Percentiles rank a stretch among this genome's conserved stretches.
These are phyloP conservation scores for Phylloscopus trochiloides DNA, from an alignment of 2,113 vertebrate genomes.

Conservation along the genomic window DNA sequence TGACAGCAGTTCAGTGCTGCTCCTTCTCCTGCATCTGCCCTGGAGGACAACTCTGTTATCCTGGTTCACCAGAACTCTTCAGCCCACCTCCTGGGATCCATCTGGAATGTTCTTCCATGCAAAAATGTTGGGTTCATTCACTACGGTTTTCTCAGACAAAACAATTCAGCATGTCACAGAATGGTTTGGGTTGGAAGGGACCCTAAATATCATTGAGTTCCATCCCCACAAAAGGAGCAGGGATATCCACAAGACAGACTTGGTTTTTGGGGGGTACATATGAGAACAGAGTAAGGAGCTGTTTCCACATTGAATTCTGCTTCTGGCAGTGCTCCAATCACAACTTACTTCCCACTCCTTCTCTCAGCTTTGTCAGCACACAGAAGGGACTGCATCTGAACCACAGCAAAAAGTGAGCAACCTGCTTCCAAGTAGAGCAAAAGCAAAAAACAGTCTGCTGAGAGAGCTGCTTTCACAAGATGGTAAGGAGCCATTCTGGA, in stretches of 20 bases:
- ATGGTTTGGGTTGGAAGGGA: neutral
- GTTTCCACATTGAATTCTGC: neutral
- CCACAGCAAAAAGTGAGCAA: neutral
- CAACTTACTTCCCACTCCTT: neutral
- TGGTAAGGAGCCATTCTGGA: neutral
- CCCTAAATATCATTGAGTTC: neutral
- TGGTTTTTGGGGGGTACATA: fast-evolving
- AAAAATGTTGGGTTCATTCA: neutral
- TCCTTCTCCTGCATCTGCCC: neutral
- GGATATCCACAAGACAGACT: neutral
- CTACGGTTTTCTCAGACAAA: neutral
- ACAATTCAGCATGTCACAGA: neutral
- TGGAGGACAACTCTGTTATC: neutral
- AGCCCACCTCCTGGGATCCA: neutral
- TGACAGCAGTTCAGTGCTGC: neutral
- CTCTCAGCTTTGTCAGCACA: neutral
- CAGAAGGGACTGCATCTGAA: neutral
- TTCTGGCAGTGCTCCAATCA: neutral
- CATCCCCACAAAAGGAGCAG: neutral
- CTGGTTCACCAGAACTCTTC: neutral
- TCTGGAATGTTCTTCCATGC: neutral
- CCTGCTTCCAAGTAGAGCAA: neutral
- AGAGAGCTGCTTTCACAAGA: neutral
- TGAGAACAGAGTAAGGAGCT: neutral
- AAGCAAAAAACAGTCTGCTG: neutral